Evolutionary conservation across 1,140 invertebrate genomes (phyloP).

Genomic region (Thalassaphorura encarpata): DNA sequence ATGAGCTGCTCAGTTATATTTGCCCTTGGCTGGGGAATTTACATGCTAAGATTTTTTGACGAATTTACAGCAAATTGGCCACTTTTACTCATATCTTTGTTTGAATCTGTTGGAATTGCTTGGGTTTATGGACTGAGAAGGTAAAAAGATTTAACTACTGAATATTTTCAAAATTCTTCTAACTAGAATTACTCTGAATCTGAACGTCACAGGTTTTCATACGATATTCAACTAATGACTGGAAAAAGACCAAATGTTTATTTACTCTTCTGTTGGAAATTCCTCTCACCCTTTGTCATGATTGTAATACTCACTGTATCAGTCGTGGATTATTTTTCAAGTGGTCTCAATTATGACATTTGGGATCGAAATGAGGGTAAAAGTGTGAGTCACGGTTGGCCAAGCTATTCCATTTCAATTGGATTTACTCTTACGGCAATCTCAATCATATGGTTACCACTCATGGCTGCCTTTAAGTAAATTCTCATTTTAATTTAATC

Average conservation of each 20-base stretch:
- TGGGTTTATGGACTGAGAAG: conserved; percentile 88
- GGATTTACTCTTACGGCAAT: conserved; percentile 62
- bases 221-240: conserved; percentile 92
- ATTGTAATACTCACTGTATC: conserved; percentile 73
- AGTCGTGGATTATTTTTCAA: conserved; percentile 65
- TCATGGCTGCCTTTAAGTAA: conserved; percentile 68
- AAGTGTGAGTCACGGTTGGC: conserved; percentile 66
- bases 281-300: conserved; percentile 82
- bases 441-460: conserved; percentile 79
- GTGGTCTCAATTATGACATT: conserved; percentile 73
- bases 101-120: conserved; percentile 81
- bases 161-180: not conserved
- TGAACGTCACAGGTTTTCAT: conserved; percentile 79
- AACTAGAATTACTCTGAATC: no score
- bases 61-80: conserved; percentile 54
- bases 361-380: conserved; percentile 65
- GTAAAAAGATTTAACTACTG: conserved; percentile 42
- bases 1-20: conserved; percentile 3
- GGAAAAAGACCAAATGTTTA: conserved; percentile 73
- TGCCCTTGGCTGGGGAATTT: conserved; percentile 7
- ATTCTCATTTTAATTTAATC: no score
- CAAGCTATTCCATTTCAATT: conserved; percentile 62
- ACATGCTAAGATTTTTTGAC: conserved; percentile 6
- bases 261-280: conserved; percentile 91
- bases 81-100: conserved; percentile 84